These are phyloP conservation scores for Xyrauchen texanus DNA, from an alignment of 2,113 vertebrate species.

Conservation along the genomic window DNA sequence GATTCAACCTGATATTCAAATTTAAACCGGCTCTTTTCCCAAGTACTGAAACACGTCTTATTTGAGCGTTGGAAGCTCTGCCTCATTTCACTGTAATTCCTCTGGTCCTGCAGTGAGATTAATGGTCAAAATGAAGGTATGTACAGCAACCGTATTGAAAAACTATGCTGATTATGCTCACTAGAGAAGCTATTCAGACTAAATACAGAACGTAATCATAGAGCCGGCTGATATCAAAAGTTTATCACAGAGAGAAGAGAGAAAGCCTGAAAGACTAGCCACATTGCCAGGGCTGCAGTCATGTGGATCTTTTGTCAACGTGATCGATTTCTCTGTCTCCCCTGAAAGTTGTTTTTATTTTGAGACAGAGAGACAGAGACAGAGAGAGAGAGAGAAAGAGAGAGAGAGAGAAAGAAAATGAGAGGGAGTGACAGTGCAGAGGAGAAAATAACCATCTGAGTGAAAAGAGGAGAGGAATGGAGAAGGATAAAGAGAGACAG, in stretches of 20 bases:
- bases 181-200: neutral
- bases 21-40: constrained; percentile 50
- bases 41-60: constrained; percentile 18
- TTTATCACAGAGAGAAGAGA: constrained; percentile 41
- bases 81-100: no score
- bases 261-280: constrained; percentile 40
- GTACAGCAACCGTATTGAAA: neutral
- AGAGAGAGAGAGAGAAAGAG: constrained; percentile 21
- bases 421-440: constrained; percentile 15
- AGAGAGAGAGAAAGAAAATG: neutral
- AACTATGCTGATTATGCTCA: neutral
- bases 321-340: constrained; percentile 54
- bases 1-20: constrained; percentile 40
- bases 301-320: constrained; percentile 53
- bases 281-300: constrained; percentile 39
- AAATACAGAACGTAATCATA: constrained; percentile 20
- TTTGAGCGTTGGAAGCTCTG: no score
- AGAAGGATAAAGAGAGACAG: constrained; percentile 46
- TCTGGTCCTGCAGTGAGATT: no score
- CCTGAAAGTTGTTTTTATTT: constrained; percentile 54
- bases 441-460: constrained; percentile 36
- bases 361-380: constrained; percentile 27
- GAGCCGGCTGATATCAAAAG: constrained; percentile 13
- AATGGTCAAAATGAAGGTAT: neutral
- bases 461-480: constrained; percentile 29